A percentile compares a stretch with the other conserved stretches of the same genome.
phyloP scores from a whole-genome alignment of 1,140 invertebrate species.

The Cyclargus thomasi region DNA sequence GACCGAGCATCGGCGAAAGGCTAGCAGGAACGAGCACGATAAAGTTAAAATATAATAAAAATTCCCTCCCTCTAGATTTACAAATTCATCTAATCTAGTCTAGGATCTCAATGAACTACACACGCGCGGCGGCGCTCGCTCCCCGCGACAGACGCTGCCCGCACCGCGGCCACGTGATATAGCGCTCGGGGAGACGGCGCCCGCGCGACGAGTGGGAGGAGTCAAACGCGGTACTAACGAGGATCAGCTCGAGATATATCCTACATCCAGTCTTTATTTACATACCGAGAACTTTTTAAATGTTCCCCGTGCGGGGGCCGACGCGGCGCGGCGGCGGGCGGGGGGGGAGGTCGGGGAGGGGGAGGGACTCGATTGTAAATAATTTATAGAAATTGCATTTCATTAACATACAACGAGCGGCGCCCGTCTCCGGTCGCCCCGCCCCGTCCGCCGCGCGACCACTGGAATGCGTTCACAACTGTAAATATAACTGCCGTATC shows the following conservation, averaged over 20 bases:
- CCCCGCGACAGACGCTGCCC: too few relatives aligned
- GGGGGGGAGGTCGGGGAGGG: too few relatives aligned
- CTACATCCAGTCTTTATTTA: conserved; percentile 13
- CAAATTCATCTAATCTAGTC: conserved; percentile 6
- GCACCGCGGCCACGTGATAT: too few relatives aligned
- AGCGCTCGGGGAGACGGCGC: too few relatives aligned
- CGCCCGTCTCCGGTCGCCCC: neutral
- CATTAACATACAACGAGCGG: neutral
- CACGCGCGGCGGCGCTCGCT: neutral
- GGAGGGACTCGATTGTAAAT: neutral
- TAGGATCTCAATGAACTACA: conserved; percentile 4
- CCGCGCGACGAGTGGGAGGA: neutral
- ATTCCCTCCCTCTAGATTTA: neutral
- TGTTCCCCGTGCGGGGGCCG: conserved; percentile 7
- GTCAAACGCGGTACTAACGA: neutral
- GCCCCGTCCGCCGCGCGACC: conserved; percentile 14
- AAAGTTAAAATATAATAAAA: neutral
- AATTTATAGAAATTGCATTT: neutral
- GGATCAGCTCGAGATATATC: neutral
- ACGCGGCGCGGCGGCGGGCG: neutral
- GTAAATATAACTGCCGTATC: conserved; percentile 23
- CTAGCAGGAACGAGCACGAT: neutral
- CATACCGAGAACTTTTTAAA: conserved; percentile 15
- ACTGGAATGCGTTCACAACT: conserved; percentile 40
- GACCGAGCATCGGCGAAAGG: neutral